These are phyloP conservation scores for Willisornis vidua DNA, from an alignment of 2,113 vertebrate species.

Conservation along the genomic window DNA sequence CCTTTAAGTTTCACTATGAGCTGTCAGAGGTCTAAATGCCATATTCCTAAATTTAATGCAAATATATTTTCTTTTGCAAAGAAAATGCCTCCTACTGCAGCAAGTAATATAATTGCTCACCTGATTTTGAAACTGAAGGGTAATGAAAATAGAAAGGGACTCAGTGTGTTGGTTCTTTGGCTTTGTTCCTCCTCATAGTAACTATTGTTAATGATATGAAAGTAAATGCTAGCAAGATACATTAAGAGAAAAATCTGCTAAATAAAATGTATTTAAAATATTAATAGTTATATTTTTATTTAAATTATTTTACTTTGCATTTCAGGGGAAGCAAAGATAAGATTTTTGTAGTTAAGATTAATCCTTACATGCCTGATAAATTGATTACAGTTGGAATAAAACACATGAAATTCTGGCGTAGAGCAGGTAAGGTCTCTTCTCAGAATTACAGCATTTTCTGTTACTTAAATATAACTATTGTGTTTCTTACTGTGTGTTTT, in stretches of 20 bases:
- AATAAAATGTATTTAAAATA: neutral
- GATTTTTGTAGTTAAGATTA: slow-evolving; percentile 97
- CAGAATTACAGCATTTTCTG: neutral
- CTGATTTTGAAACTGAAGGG: neutral
- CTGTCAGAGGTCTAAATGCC: neutral
- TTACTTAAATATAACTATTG: neutral
- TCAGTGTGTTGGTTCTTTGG: neutral
- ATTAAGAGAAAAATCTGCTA: rapidly evolving
- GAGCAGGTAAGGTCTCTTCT: slow-evolving; percentile 84
- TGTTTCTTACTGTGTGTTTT: neutral
- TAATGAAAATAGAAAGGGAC: neutral
- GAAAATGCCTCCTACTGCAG: neutral
- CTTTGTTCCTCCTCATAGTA: neutral
- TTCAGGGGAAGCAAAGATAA: slow-evolving; percentile 98
- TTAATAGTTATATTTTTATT: neutral
- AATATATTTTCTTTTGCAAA: neutral
- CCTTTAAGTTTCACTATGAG: neutral
- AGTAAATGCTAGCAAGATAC: neutral
- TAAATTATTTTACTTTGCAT: slow-evolving; percentile 49
- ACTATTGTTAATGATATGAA: neutral
- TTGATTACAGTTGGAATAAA: slow-evolving; percentile 97
- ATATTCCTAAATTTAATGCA: neutral
- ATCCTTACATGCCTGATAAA: slow-evolving; percentile 95
- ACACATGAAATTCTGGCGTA: slow-evolving; percentile 97
- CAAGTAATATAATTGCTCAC: neutral